phyloP scores from a whole-genome alignment of 2,888 invertebrate genomes.

The Microplitis manilae region DNA sequence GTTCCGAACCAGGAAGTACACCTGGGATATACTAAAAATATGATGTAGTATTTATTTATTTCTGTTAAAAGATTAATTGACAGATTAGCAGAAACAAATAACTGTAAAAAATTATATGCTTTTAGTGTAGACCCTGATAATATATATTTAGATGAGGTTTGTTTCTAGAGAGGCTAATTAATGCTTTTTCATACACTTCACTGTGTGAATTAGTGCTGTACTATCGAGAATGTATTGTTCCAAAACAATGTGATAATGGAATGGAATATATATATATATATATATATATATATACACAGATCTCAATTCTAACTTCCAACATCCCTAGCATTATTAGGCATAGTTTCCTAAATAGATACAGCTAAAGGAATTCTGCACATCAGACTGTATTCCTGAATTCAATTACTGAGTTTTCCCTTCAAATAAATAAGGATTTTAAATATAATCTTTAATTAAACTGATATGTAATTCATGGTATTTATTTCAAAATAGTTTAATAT shows the following conservation, averaged over 20 bases:
- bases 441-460: not conserved
- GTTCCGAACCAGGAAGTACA: conserved; percentile 24
- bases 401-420: not conserved
- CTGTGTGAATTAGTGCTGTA: not conserved
- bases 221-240: not conserved
- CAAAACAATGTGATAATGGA: not conserved
- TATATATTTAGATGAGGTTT: not conserved
- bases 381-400: conserved; percentile 3
- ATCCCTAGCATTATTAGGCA: conserved; percentile 14
- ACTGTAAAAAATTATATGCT: not conserved
- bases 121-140: not conserved
- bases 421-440: not conserved
- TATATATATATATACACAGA: not conserved
- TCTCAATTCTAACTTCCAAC: conserved; percentile 10
- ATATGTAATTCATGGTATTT: too few relatives aligned
- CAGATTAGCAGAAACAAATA: not conserved
- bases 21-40: conserved; percentile 24
- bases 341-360: conserved; percentile 12
- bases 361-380: conserved; percentile 12
- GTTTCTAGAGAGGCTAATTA: not conserved
- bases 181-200: not conserved
- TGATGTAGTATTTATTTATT: not conserved
- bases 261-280: not conserved
- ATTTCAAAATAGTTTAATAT: too few relatives aligned
- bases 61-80: not conserved